A percentile compares a stretch with the other conserved stretches of the same genome.
Evolutionary conservation across 1,140 invertebrate species (phyloP).

Genomic region (Pseudobourletiella spinata): DNA sequence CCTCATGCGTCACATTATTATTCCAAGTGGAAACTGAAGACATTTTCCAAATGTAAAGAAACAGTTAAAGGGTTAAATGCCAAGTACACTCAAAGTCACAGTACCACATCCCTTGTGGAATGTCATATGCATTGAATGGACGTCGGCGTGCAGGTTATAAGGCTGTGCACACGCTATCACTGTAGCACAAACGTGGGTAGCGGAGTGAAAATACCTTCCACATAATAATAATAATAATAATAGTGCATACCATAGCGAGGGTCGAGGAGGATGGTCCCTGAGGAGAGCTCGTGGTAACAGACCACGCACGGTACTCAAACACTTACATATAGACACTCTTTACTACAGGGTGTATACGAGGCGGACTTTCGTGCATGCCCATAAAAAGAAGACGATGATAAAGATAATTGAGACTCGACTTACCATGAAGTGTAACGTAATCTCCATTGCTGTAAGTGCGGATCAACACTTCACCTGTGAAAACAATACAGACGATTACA

Average conservation of each 20-base stretch:
- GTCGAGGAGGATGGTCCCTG: not conserved
- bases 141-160: too few relatives aligned
- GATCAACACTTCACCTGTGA: slow-evolving; percentile 31
- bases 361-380: not conserved
- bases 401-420: slow-evolving; percentile 12
- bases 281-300: not conserved
- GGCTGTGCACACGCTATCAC: too few relatives aligned
- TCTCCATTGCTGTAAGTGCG: slow-evolving; percentile 27
- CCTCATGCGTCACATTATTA: too few relatives aligned
- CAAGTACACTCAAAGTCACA: too few relatives aligned
- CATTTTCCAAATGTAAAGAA: too few relatives aligned
- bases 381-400: slow-evolving; percentile 6
- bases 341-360: too few relatives aligned
- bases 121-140: too few relatives aligned
- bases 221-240: not conserved
- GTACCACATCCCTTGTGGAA: too few relatives aligned
- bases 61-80: too few relatives aligned
- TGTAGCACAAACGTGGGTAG: too few relatives aligned
- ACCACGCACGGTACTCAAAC: not conserved
- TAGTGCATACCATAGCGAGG: not conserved
- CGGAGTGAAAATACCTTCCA: not conserved
- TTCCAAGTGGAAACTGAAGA: too few relatives aligned
- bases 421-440: slow-evolving; percentile 35
- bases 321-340: too few relatives aligned
- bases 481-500: slow-evolving; percentile 11